phyloP scores from a whole-genome alignment of 2,797 vertebrate genomes.

The Gallinago stenura region DNA sequence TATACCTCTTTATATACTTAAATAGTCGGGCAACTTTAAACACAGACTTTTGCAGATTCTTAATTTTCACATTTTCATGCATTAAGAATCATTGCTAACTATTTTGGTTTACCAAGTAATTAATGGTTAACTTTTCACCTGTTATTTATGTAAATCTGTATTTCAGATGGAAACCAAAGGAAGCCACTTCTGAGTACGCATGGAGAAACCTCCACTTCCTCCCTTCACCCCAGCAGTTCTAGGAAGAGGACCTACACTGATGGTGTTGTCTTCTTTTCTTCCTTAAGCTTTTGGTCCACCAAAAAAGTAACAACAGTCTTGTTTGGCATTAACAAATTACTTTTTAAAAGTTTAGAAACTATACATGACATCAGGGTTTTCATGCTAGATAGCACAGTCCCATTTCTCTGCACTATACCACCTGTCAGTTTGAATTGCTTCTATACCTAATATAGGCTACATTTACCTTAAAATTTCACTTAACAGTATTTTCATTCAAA shows the following conservation, averaged over 20 bases:
- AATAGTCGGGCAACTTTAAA: neutral
- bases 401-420: neutral
- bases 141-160: neutral
- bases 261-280: neutral
- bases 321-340: neutral
- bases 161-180: neutral
- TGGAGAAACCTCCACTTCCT: neutral
- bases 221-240: neutral
- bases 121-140: neutral
- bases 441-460: neutral
- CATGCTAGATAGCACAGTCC: fast-evolving
- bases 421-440: neutral
- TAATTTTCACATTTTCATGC: neutral
- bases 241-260: neutral
- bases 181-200: fast-evolving
- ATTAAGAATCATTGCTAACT: neutral
- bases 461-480: neutral
- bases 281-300: neutral
- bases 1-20: neutral
- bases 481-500: neutral
- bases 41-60: neutral
- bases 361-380: fast-evolving
- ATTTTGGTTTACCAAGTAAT: neutral
- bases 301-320: neutral
- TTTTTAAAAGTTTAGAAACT: neutral